Base-by-base conservation (phyloP, 2,797 vertebrate species). In the Eidolon dupreanum region DNA sequence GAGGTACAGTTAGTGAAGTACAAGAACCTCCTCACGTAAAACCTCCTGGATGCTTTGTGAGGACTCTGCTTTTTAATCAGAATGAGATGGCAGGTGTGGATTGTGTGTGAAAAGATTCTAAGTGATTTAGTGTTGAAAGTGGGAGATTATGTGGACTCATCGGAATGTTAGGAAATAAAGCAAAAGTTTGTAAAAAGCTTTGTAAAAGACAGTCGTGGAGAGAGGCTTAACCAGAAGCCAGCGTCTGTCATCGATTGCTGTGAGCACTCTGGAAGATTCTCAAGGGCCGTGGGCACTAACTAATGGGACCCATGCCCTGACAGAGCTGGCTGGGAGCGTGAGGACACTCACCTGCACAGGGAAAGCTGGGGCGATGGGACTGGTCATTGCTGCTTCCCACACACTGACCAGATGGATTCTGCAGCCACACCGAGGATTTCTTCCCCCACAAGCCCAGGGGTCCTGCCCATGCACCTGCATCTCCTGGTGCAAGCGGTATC, bases 181-280 rank as follows among this genome's bases (percentile, higher is more conserved):
- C 75, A 84, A 41, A 49, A 43, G 36, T 57, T 83, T 81, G 51
- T 79, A 16, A 63, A 87, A 83, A 20, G 3, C 33, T 68, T 75
- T 75, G 17, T 26, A 26, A 79, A 82, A 61, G 20, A 26, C 15
- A 4, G 53, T 43, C 8, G 3, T 63, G 53, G 11, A 41, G 46
- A 61, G 38, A 85, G 57, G 49, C 70, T 79, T 88, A 33, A 53
- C 75, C 70, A 70, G 89, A 86, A 75, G 19, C 59, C 36, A 53
- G 46, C 3, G 31, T 36, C 24, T n/a, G 41, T 51, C 63, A 43
- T n/a, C 77, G 41, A 20, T n/a, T 22, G 33, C 31, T 13, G 33
- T 5, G 24, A 61, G 88, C 55, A 2, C 24, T 66, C 28, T 4
- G 6, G 59, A 53, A 84, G 33, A 19, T 59, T 13, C 9, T 33